phyloP scores from a whole-genome alignment of 2,113 vertebrate genomes.

The Gopherus flavomarginatus region DNA sequence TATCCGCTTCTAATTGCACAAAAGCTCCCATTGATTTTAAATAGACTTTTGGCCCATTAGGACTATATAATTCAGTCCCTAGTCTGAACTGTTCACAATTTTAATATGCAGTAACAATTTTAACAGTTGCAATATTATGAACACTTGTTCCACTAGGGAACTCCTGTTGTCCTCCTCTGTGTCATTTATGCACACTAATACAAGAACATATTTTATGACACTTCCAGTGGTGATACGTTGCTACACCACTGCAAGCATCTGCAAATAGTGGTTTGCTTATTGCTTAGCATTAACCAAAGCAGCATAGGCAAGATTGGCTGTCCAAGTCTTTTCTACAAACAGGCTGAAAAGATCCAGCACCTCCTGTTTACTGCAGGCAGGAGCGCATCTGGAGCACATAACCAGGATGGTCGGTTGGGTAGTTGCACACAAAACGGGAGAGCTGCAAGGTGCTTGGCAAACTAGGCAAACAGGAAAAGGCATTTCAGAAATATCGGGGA shows the following conservation, averaged over 20 bases:
- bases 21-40: not conserved
- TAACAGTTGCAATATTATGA: not conserved
- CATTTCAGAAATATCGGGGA: too few relatives aligned
- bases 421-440: not conserved
- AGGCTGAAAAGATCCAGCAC: too few relatives aligned
- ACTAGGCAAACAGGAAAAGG: too few relatives aligned
- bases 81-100: not conserved
- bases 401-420: too few relatives aligned
- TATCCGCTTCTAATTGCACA: not conserved
- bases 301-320: not conserved
- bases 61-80: not conserved
- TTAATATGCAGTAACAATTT: not conserved
- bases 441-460: not conserved
- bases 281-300: not conserved
- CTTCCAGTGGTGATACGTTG: not conserved
- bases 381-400: too few relatives aligned
- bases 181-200: not conserved
- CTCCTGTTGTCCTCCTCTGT: not conserved
- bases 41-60: not conserved
- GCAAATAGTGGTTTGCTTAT: not conserved
- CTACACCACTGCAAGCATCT: not conserved
- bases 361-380: too few relatives aligned
- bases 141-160: not conserved
- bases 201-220: not conserved
- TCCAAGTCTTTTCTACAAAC: not conserved